These are phyloP conservation scores for Gryon sp. DNA, from an alignment of 1,140 invertebrate species.

Conservation along the genomic window DNA sequence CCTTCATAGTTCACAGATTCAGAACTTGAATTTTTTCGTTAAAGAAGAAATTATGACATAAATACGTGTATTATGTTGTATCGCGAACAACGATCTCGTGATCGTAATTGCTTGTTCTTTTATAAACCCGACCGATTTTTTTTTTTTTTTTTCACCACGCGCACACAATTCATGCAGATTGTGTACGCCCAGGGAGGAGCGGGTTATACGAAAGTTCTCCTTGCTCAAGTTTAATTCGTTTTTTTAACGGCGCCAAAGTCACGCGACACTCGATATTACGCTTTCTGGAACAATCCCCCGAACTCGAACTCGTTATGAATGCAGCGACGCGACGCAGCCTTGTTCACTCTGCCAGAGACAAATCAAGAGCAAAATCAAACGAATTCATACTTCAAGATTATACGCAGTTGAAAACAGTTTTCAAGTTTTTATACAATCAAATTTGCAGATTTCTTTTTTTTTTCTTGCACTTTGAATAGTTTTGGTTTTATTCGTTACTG, in stretches of 20 bases:
- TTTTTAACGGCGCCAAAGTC: constrained; percentile 48
- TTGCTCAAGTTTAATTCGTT: constrained; percentile 14
- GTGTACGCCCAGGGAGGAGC: constrained; percentile 22
- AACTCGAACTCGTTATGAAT: constrained; percentile 45
- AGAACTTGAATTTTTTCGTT: constrained; percentile 1
- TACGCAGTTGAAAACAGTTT: background rate
- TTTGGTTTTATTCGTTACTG: too few species aligned
- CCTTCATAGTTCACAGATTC: too few species aligned
- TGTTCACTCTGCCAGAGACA: background rate
- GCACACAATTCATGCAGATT: constrained; percentile 35
- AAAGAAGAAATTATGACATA: constrained; percentile 45
- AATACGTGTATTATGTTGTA: constrained; percentile 32
- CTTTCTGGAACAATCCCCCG: constrained; percentile 40
- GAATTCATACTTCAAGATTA: background rate
- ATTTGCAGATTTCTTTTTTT: too few species aligned
- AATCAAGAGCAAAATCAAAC: constrained; percentile 15
- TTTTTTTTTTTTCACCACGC: too few species aligned
- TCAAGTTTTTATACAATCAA: too few species aligned
- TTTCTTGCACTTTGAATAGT: too few species aligned
- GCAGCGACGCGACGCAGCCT: constrained; percentile 13
- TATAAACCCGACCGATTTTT: constrained; percentile 30
- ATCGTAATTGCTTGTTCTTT: constrained; percentile 8
- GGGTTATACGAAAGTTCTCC: constrained; percentile 16
- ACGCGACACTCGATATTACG: constrained; percentile 54
- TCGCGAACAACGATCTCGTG: constrained; percentile 10